Conservation (phyloP, 2,888 invertebrate species). For the Hypercompe scribonia region DNA sequence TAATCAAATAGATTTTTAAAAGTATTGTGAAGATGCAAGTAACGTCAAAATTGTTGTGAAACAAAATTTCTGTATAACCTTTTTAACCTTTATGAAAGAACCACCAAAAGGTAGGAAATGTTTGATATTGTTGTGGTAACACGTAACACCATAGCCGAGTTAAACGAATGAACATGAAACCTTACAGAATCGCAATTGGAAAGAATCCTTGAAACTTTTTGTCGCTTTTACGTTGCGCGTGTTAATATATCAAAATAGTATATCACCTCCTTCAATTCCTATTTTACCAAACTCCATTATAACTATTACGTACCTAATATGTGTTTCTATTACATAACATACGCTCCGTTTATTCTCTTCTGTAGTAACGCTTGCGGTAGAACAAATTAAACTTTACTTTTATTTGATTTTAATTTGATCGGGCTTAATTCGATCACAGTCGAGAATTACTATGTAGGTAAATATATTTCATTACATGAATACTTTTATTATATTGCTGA, state of each 20-base stretch:
- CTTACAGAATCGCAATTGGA: slow-evolving; percentile 74
- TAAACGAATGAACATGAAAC: slow-evolving; percentile 68
- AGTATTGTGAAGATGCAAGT: background rate
- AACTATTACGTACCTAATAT: slow-evolving; percentile 2
- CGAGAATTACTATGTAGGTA: background rate
- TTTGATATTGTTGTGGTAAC: slow-evolving; percentile 66
- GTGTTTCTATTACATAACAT: slow-evolving; percentile 1
- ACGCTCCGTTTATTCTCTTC: background rate
- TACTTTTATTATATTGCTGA: background rate
- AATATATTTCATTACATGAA: background rate
- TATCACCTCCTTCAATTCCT: slow-evolving; percentile 26
- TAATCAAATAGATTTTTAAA: background rate
- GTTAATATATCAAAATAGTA: background rate
- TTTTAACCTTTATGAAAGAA: slow-evolving; percentile 32
- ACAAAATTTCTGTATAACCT: slow-evolving; percentile 11
- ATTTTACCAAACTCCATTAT: slow-evolving; percentile 7
- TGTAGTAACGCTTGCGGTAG: background rate
- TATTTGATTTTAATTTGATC: slow-evolving; percentile 10
- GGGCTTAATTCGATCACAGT: slow-evolving; percentile 6
- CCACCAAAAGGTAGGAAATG: slow-evolving; percentile 49
- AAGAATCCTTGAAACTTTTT: slow-evolving; percentile 76
- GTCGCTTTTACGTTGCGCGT: slow-evolving; percentile 57
- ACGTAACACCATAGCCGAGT: slow-evolving; percentile 54
- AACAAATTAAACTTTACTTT: slow-evolving; percentile 2
- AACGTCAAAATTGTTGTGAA: background rate